These are phyloP conservation scores for Danaus chrysippus DNA, from an alignment of 2,888 invertebrate species.

Conservation along the genomic window DNA sequence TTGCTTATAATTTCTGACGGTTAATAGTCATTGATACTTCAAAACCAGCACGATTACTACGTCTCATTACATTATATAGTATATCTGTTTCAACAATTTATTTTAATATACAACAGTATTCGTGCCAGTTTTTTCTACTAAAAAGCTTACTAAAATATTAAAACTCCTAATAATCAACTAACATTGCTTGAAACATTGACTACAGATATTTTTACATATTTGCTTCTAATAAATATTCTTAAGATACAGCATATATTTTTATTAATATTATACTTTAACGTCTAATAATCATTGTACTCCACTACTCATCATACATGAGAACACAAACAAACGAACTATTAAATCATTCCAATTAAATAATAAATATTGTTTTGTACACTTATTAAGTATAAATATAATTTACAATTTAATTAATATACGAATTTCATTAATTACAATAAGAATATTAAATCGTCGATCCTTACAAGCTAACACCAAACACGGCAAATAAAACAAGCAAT, in stretches of 20 bases:
- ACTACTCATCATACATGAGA: slow-evolving; percentile 13
- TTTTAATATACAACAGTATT: slow-evolving; percentile 28
- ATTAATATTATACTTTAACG: background rate
- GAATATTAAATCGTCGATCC: slow-evolving; percentile 32
- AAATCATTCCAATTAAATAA: background rate
- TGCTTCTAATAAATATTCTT: slow-evolving; percentile 19
- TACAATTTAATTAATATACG: slow-evolving; percentile 6
- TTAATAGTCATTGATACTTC: slow-evolving; percentile 18
- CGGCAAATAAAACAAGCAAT: slow-evolving; percentile 61
- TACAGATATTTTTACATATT: slow-evolving; percentile 43
- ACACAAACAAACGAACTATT: too few relatives aligned
- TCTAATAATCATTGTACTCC: slow-evolving; percentile 12
- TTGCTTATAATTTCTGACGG: slow-evolving; percentile 46
- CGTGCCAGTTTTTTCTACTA: slow-evolving; percentile 43
- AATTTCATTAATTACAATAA: slow-evolving; percentile 12
- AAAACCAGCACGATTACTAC: slow-evolving; percentile 16
- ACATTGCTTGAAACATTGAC: slow-evolving; percentile 59
- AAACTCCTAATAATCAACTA: slow-evolving; percentile 45
- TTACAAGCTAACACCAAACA: slow-evolving; percentile 69
- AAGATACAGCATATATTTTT: slow-evolving; percentile 15
- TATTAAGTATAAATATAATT: background rate
- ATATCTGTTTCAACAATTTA: too few relatives aligned
- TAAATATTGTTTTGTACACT: slow-evolving; percentile 8
- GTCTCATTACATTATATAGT: too few relatives aligned
- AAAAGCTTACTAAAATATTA: slow-evolving; percentile 48